Evolutionary conservation across 1,140 invertebrate genomes (phyloP).

Genomic region (Chironomus tepperi): DNA sequence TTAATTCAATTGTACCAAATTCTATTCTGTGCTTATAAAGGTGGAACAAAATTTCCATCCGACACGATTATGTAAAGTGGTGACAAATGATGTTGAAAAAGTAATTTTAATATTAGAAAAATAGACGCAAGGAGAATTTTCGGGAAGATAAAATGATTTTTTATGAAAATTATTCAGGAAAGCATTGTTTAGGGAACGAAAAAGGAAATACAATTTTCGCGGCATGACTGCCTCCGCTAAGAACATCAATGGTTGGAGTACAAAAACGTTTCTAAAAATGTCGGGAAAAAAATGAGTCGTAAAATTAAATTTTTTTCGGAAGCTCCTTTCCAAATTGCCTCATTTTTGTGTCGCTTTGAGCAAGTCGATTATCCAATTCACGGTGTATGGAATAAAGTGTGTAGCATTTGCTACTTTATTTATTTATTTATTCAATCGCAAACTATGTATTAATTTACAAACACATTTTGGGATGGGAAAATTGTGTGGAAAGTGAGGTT

Average conservation of each 20-base stretch:
- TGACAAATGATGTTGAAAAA: slow-evolving; percentile 20
- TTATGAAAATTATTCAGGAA: background rate
- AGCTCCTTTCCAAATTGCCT: background rate
- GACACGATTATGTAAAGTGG: slow-evolving; percentile 19
- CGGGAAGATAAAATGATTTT: slow-evolving; percentile 2
- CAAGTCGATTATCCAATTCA: background rate
- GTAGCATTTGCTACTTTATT: background rate
- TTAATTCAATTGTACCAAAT: background rate
- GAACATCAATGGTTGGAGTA: background rate
- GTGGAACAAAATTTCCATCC: background rate
- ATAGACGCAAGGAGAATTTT: background rate
- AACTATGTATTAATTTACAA: too few relatives aligned
- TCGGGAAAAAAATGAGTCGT: background rate
- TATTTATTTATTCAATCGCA: too few relatives aligned
- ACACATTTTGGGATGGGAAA: too few relatives aligned
- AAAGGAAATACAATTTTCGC: background rate
- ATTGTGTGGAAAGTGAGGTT: too few relatives aligned
- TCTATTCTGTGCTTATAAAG: background rate
- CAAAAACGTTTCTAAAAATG: background rate
- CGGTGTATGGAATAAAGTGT: background rate
- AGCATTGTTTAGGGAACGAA: background rate
- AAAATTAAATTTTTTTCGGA: background rate
- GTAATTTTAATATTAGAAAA: background rate
- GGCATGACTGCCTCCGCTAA: background rate
- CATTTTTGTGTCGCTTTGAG: background rate